Percentiles rank a stretch among this genome's conserved stretches.
phyloP scores from a whole-genome alignment of 2,113 vertebrate species.

The Sebastes fasciatus region DNA sequence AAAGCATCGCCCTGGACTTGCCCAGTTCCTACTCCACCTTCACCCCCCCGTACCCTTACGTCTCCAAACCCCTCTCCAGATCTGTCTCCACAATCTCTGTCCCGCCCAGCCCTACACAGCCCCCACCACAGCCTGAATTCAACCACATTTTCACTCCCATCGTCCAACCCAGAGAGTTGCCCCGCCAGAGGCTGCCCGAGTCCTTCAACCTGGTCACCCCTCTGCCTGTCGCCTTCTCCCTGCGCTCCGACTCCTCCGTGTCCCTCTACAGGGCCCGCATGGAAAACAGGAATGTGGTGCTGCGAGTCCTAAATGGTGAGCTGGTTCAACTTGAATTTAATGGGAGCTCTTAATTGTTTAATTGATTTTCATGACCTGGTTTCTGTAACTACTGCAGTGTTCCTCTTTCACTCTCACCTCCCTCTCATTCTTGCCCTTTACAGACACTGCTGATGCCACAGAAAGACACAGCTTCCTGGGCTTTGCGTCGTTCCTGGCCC shows the following conservation, averaged over 20 bases:
- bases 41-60: conserved; percentile 34
- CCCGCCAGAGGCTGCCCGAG: conserved; percentile 83
- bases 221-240: conserved; percentile 74
- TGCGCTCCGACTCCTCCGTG: conserved; percentile 69
- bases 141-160: conserved; percentile 52
- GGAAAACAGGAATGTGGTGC: conserved; percentile 84
- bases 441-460: conserved; percentile 80
- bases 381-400: neutral
- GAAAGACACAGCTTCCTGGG: conserved; percentile 83
- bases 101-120: neutral
- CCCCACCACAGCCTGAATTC: neutral
- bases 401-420: neutral
- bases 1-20: conserved; percentile 80
- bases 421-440: neutral
- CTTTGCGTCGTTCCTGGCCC: conserved; percentile 84
- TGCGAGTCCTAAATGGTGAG: conserved; percentile 85
- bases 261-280: conserved; percentile 84
- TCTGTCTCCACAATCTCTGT: neutral
- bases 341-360: neutral
- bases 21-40: conserved; percentile 81
- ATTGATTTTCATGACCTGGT: neutral
- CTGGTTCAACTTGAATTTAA: neutral
- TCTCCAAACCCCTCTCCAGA: conserved; percentile 31
- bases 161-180: conserved; percentile 76
- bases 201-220: conserved; percentile 82